phyloP scores from a whole-genome alignment of 2,797 vertebrate genomes.

The Channallabes apus region DNA sequence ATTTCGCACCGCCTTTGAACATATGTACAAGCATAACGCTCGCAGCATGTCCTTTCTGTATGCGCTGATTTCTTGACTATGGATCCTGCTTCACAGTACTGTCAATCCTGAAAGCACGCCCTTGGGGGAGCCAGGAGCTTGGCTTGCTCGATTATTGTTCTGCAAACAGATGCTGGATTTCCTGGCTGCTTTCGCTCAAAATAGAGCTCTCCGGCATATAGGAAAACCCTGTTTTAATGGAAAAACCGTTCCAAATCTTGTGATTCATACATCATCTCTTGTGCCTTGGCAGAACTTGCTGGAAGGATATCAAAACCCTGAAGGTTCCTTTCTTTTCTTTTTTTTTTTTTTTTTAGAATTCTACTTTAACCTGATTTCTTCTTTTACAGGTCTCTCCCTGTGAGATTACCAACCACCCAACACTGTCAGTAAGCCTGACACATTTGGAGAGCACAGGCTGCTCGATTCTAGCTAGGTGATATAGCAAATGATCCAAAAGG shows the following conservation, averaged over 20 bases:
- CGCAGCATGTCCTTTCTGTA: slow-evolving; percentile 14
- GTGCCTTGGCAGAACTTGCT: background rate
- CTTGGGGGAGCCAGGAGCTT: slow-evolving; percentile 10
- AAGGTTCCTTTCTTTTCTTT: background rate
- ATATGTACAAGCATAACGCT: slow-evolving; percentile 38
- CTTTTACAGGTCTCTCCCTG: slow-evolving; percentile 2
- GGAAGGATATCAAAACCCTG: slow-evolving; percentile 20
- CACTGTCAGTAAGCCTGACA: slow-evolving; percentile 1
- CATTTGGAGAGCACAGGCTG: background rate
- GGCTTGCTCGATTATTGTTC: background rate
- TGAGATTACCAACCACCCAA: background rate
- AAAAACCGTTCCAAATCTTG: slow-evolving; percentile 7
- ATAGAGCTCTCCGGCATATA: background rate
- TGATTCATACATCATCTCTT: slow-evolving; percentile 5
- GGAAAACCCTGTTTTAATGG: background rate
- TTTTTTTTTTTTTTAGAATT: background rate
- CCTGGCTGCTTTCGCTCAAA: background rate
- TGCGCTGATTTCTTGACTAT: background rate
- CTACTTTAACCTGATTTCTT: background rate
- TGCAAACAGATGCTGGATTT: background rate
- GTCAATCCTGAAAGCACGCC: slow-evolving; percentile 14
- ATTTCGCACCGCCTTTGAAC: slow-evolving; percentile 25
- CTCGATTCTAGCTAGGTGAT: background rate
- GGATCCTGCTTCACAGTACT: background rate
- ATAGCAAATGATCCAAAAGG: background rate